These are phyloP conservation scores for Rhopalosiphum nymphaeae DNA, from an alignment of 2,888 invertebrate genomes.

Conservation along the genomic window DNA sequence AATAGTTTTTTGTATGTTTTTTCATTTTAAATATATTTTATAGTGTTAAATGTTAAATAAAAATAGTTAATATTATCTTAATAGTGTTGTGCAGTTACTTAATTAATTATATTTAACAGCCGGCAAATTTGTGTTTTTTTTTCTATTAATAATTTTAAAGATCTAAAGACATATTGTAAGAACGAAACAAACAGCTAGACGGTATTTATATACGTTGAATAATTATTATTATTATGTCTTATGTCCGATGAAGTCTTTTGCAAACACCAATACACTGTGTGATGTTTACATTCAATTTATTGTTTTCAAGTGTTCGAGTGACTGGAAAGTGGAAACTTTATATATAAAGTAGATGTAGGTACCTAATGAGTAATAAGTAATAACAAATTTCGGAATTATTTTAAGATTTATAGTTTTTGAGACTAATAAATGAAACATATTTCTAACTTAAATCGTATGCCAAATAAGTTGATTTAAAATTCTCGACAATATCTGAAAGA, in stretches of 20 bases:
- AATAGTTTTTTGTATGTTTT: not conserved
- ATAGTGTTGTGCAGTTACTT: not conserved
- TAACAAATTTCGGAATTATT: not conserved
- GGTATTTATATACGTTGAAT: not conserved
- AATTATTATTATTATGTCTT: not conserved
- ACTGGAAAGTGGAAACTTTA: not conserved
- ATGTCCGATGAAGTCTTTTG: slow-evolving; percentile 48
- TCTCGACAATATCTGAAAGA: not conserved
- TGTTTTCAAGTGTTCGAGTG: not conserved
- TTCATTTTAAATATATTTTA: not conserved
- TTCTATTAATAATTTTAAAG: not conserved
- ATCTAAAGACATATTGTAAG: not conserved
- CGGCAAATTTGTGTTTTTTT: not conserved
- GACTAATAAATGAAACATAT: not conserved
- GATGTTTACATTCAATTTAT: not conserved
- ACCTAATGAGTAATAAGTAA: not conserved
- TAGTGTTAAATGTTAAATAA: not conserved
- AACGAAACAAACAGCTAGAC: not conserved
- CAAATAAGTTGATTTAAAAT: not conserved
- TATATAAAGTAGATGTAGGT: not conserved
- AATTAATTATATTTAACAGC: not conserved
- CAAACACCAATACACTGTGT: not conserved
- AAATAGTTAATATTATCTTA: not conserved
- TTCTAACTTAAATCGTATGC: not conserved
- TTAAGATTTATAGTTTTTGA: not conserved